A percentile compares a stretch with the other conserved stretches of the same genome.
Conservation (phyloP, 2,888 invertebrate species). For the Aspidapion aeneum region DNA sequence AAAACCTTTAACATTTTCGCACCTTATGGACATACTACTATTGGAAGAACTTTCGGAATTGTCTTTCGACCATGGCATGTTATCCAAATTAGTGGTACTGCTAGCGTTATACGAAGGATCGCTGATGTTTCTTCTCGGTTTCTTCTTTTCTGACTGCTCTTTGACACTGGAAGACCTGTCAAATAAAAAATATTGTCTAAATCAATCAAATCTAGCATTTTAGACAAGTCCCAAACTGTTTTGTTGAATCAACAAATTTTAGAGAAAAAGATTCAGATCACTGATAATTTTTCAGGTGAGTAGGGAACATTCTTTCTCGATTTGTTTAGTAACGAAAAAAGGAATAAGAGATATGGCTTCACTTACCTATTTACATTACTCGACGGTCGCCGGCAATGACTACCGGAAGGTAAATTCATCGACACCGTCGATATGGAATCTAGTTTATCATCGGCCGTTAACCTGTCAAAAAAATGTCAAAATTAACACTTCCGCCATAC, state of each 20-base stretch:
- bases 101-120: conserved; percentile 75
- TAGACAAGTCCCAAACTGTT: no score
- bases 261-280: no score
- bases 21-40: conserved; percentile 60
- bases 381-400: background rate
- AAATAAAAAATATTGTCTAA: no score
- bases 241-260: no score
- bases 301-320: no score
- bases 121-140: conserved; percentile 73
- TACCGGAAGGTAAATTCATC: background rate
- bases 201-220: no score
- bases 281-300: no score
- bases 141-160: conserved; percentile 52
- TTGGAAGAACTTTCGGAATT: conserved; percentile 66
- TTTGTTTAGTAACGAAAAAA: no score
- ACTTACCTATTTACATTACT: background rate
- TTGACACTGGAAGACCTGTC: conserved; percentile 49
- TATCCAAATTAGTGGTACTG: conserved; percentile 43
- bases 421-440: background rate
- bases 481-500: no score
- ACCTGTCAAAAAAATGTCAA: background rate
- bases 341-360: no score
- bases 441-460: background rate
- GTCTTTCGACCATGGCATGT: background rate
- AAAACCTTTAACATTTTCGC: no score